phyloP scores from a whole-genome alignment of 2,797 vertebrate species.

The Gorsachius magnificus region DNA sequence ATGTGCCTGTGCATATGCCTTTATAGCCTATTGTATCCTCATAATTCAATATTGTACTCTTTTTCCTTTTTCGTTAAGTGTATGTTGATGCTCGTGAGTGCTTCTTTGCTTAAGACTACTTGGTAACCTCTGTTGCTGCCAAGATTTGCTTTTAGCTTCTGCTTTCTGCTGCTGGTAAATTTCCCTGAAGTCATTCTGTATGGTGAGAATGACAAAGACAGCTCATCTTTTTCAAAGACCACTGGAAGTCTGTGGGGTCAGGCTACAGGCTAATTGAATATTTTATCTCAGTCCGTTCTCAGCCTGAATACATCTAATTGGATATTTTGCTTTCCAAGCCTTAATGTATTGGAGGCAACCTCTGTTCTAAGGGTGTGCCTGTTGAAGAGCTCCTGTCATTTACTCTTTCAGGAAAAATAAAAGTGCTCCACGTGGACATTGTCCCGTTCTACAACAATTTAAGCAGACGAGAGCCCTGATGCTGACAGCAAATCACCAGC shows the following conservation, averaged over 20 bases:
- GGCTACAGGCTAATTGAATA: slow-evolving; percentile 65
- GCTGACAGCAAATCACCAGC: background rate
- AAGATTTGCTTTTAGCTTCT: slow-evolving; percentile 45
- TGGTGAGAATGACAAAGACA: slow-evolving; percentile 40
- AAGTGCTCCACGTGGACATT: background rate
- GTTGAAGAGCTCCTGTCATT: background rate
- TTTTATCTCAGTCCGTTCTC: slow-evolving; percentile 52
- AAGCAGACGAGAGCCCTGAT: background rate
- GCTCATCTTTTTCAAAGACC: slow-evolving; percentile 2
- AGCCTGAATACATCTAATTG: background rate
- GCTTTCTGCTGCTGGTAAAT: slow-evolving; percentile 2
- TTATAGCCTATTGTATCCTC: background rate
- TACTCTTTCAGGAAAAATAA: background rate
- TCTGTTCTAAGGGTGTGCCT: background rate
- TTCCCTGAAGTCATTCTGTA: background rate
- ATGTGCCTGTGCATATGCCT: background rate
- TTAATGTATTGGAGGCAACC: slow-evolving; percentile 29
- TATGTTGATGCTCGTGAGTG: background rate
- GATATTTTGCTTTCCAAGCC: slow-evolving; percentile 29
- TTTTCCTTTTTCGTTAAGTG: background rate
- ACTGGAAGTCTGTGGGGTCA: slow-evolving; percentile 52
- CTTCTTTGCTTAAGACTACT: background rate
- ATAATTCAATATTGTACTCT: background rate
- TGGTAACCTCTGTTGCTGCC: background rate
- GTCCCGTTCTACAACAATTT: background rate